phyloP scores from a whole-genome alignment of 2,797 vertebrate species.

The Vireo griseus region DNA sequence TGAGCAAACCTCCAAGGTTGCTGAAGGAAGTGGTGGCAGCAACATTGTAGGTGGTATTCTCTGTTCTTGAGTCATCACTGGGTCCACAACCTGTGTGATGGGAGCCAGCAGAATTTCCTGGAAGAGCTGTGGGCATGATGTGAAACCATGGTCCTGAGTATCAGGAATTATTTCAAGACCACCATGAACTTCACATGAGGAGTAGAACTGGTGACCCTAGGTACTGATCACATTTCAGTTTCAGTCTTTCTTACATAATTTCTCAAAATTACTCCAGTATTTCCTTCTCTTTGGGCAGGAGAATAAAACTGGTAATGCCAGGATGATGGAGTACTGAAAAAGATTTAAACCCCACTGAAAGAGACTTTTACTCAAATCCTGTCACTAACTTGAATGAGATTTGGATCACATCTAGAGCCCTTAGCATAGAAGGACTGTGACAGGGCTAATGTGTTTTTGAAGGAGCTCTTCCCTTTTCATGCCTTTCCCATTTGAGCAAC shows the following conservation, averaged over 20 bases:
- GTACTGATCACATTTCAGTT: neutral
- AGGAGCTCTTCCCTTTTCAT: neutral
- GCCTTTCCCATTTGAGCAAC: neutral
- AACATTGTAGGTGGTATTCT: conserved; percentile 1
- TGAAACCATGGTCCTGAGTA: neutral
- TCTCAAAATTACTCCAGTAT: neutral
- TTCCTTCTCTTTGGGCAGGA: neutral
- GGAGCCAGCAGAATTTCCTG: neutral
- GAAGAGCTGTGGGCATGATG: neutral
- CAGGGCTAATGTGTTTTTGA: neutral
- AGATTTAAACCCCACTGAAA: neutral
- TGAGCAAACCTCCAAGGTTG: neutral
- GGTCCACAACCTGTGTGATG: neutral
- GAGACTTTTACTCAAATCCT: neutral
- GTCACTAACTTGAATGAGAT: neutral
- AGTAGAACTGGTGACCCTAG: neutral
- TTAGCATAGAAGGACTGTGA: neutral
- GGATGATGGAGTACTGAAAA: neutral
- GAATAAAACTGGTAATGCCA: neutral
- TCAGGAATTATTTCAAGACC: neutral
- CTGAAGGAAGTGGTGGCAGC: conserved; percentile 4
- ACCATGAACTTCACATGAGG: neutral
- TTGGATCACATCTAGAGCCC: neutral
- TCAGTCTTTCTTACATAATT: neutral
- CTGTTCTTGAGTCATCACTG: neutral